Evolutionary conservation across 2,113 vertebrate genomes (phyloP).

Genomic region (Peromyscus polionotus): DNA sequence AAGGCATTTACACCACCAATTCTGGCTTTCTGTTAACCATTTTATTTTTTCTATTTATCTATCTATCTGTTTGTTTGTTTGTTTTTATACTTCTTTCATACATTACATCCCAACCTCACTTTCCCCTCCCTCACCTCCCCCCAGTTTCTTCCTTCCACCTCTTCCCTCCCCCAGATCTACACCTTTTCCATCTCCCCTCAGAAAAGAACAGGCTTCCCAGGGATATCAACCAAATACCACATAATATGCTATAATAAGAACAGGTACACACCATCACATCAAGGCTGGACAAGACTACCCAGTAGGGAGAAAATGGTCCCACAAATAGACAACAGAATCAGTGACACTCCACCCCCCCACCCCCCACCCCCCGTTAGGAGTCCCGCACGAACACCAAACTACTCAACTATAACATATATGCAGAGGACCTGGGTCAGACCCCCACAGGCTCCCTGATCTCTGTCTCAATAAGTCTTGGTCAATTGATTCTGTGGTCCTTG

Average conservation of each 20-base stretch:
- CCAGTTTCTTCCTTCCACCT: neutral
- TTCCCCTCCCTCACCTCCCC: accelerated
- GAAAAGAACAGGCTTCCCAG: neutral
- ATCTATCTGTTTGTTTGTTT: neutral
- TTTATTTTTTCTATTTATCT: neutral
- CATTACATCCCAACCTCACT: neutral
- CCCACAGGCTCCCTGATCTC: neutral
- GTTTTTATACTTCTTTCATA: neutral
- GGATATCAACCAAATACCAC: neutral
- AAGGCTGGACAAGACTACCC: neutral
- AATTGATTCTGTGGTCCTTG: neutral
- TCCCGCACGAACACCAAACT: neutral
- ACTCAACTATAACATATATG: neutral
- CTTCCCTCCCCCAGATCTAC: neutral
- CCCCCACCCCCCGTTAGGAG: too few relatives aligned
- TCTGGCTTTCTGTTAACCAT: neutral
- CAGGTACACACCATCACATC: neutral
- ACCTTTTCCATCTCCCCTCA: neutral
- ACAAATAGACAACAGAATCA: neutral
- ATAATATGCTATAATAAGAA: neutral
- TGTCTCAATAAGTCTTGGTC: neutral
- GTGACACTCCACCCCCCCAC: neutral
- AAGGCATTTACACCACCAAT: neutral
- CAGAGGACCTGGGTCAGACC: neutral
- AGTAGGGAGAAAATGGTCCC: neutral